Percentiles rank a stretch among this genome's conserved stretches.
phyloP scores from a whole-genome alignment of 2,113 vertebrate genomes.

The Gnathonemus echidnorhynchus region DNA sequence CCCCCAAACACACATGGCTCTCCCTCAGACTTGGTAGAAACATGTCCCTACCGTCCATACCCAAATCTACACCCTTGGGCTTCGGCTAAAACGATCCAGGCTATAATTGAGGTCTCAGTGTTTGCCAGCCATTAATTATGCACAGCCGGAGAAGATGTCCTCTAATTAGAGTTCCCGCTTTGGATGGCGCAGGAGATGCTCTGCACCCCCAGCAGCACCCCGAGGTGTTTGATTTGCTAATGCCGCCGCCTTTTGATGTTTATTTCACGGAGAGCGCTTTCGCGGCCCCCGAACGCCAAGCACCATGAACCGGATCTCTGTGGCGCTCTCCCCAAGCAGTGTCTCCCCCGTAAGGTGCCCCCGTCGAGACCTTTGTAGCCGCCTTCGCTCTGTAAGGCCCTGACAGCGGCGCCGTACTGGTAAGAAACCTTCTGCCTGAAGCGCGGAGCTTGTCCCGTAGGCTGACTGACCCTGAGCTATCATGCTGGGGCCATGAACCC shows the following conservation, averaged over 20 bases:
- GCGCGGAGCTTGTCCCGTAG: not conserved
- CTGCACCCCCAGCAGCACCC: not conserved
- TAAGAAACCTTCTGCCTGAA: not conserved
- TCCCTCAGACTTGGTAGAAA: not conserved
- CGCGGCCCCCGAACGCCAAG: not conserved
- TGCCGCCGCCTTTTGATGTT: conserved; percentile 6
- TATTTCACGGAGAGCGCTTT: not conserved
- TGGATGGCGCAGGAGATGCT: not conserved
- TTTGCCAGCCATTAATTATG: conserved; percentile 9
- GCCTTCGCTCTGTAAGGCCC: not conserved
- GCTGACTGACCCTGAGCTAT: not conserved
- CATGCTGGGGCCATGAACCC: not conserved
- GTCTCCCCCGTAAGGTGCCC: not conserved
- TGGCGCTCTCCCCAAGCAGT: not conserved
- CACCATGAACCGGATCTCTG: too few species aligned
- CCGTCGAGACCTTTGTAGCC: not conserved
- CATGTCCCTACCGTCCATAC: not conserved
- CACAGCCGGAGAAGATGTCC: not conserved
- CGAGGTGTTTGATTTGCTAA: conserved; percentile 12
- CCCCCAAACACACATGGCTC: not conserved
- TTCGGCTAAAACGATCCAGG: not conserved
- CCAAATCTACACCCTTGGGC: not conserved
- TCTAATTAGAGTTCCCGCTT: conserved; percentile 2
- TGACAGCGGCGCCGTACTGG: not conserved
- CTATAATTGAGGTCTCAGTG: conserved; percentile 8